Conservation (phyloP, 2,113 vertebrate genomes). For the Pterocles burchelli region DNA sequence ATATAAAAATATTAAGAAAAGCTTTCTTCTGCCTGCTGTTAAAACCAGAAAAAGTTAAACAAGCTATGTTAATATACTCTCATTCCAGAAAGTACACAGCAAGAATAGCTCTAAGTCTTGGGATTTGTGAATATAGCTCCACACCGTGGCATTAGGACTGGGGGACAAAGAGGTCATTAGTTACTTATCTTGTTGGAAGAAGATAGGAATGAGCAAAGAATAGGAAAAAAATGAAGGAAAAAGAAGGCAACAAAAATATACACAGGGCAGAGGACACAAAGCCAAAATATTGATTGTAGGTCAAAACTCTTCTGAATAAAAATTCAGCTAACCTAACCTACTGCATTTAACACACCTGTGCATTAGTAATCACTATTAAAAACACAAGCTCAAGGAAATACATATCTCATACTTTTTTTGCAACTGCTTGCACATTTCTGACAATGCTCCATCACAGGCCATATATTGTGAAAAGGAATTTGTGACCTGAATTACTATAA, state of each 20-base stretch:
- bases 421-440: neutral
- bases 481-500: neutral
- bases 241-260: neutral
- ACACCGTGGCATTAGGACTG: neutral
- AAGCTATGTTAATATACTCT: neutral
- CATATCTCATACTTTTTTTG: neutral
- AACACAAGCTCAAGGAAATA: neutral
- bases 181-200: neutral
- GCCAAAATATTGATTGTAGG: neutral
- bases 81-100: neutral
- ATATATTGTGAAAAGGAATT: neutral
- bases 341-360: neutral
- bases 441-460: neutral
- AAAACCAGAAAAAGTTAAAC: constrained; percentile 24
- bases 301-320: neutral
- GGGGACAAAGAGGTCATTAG: neutral
- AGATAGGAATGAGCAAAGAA: neutral
- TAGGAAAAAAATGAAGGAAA: neutral
- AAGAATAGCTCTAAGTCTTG: neutral
- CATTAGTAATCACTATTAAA: neutral
- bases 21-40: neutral
- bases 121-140: neutral
- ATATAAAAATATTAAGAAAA: constrained; percentile 13
- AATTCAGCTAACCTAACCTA: neutral
- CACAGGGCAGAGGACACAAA: neutral